Conservation (phyloP, 1,140 invertebrate species). For the Trialeurodes vaporariorum region DNA sequence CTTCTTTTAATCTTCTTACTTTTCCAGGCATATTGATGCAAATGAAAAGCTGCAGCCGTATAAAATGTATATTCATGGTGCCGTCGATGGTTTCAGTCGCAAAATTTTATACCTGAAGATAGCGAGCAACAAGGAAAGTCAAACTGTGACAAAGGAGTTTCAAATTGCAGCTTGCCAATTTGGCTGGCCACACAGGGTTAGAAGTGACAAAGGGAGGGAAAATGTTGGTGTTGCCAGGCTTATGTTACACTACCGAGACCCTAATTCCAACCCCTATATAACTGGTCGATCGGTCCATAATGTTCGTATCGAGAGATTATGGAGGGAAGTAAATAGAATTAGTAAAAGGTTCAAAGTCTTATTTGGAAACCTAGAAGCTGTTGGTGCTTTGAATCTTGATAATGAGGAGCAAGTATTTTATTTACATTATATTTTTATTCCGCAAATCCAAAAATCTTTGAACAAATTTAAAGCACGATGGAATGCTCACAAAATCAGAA, state of each 20-base stretch:
- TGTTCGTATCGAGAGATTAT: background rate
- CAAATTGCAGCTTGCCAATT: background rate
- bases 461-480: background rate
- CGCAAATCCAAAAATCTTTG: background rate
- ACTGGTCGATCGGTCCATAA: background rate
- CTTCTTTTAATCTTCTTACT: background rate
- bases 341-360: background rate
- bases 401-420: background rate
- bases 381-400: background rate
- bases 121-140: background rate
- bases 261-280: background rate
- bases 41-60: background rate
- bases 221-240: background rate
- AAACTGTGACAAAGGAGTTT: background rate
- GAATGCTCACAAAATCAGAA: background rate
- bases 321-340: background rate
- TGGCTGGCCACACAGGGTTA: background rate
- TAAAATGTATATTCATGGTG: background rate
- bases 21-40: background rate
- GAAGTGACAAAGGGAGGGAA: background rate
- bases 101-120: background rate
- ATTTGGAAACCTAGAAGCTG: background rate
- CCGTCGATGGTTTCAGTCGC: background rate
- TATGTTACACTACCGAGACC: background rate
- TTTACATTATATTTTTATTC: background rate